Evolutionary conservation across 2,113 vertebrate species (phyloP).

Genomic region (Crotalus helleri): DNA sequence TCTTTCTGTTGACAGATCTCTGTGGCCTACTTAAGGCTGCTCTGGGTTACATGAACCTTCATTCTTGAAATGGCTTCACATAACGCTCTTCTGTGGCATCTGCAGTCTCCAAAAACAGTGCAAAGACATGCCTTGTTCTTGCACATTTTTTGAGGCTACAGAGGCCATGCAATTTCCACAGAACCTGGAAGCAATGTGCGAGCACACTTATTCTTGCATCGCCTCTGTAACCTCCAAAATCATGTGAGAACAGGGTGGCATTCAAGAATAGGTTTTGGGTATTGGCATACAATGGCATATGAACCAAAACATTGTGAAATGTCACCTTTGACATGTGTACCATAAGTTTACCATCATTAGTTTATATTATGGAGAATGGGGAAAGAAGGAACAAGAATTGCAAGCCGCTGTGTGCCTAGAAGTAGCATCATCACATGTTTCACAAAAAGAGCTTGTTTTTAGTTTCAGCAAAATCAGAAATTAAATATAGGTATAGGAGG

Average conservation of each 20-base stretch:
- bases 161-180: not conserved
- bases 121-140: not conserved
- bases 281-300: not conserved
- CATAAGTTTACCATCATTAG: too few species aligned
- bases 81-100: not conserved
- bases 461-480: not conserved
- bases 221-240: not conserved
- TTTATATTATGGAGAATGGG: not conserved
- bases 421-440: not conserved
- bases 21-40: not conserved
- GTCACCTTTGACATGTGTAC: too few species aligned
- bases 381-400: not conserved
- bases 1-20: not conserved
- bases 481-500: not conserved
- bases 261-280: not conserved
- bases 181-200: not conserved
- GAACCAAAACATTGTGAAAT: not conserved
- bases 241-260: not conserved
- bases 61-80: not conserved
- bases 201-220: not conserved
- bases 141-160: not conserved
- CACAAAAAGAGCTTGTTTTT: not conserved
- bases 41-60: not conserved
- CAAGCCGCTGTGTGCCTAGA: not conserved
- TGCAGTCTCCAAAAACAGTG: not conserved